Evolutionary conservation across 2,113 vertebrate species (phyloP), one percentile per base, ranked within the genome.

Genomic region (Misgurnus mizolepis): DNA sequence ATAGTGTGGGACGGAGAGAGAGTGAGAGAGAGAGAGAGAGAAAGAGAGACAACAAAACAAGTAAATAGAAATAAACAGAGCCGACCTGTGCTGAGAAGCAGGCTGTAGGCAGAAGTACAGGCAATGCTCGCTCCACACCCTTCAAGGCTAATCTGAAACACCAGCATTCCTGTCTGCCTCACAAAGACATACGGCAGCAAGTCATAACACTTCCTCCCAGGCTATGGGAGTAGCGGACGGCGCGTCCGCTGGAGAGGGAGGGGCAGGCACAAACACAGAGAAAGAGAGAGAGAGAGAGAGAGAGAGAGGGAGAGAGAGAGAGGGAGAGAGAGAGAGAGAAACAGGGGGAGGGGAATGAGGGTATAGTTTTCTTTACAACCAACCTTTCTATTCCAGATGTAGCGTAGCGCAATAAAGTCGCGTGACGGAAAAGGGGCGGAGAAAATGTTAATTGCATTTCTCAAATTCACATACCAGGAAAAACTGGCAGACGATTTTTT

Each of bases 121-220:
- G 64, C 68, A 71, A 50, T 75, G 75, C 67, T 83, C 60, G 39
- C 73, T 86, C 79, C 81, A 85, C 85, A 72, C 86, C 84, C 86
- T 86, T 79, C 49, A 56, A 82, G 45, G 73, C 82, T 77, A 80
- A 82, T 86, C 82, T 85, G 83, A 84, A 87, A 77, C 45, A 50
- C 85, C 84, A 83, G 82, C 87, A 85, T 87, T 86, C 84, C 87
- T 86, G 82, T 78, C 87, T 84, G 79, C 76, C 82, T 79, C 80
- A 83, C 80, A 85, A 82, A 88, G 83, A 84, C 80, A 78, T 76
- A 80, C 69, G 79, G 79, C 79, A 68, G 82, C 85, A 86, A 87
- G 87, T 85, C 84, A 78, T 65, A 80, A 86, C 85, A 85, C 82
- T 86, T 88, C 87, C 87, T 86, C 82, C 76, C 85, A 80, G 82